Base-by-base conservation (phyloP, 1,140 invertebrate genomes). In the Macrotrachela quadricornifera region DNA sequence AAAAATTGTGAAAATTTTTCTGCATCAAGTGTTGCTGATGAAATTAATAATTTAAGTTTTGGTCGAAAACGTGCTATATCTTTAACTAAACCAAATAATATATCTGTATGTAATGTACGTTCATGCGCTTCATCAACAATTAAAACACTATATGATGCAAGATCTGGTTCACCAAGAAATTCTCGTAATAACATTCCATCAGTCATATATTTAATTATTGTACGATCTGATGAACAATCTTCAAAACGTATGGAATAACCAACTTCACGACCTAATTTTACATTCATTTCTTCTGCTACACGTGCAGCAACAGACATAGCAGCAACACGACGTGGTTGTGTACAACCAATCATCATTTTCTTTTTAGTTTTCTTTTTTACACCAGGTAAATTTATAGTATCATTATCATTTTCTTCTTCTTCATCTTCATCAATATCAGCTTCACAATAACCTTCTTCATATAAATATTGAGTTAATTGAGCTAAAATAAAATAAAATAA, bases 61-160 rank as follows among this genome's bases (percentile, higher is more conserved):
- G 83, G 77, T 58, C 91, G 75, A 73, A 94, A 96, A 53, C 88
- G 74, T 1, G 87, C 79, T 57, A 97, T 95, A 69, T 97, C 92
- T 74, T 97, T 97, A 0, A 97, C 85, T 42, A 99, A 74, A 17
- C 94, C 92, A 73, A 99, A 97, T 38, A 99, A 72, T 63, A 99
- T 87, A 68, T 99, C 94, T 6, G 92, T 97, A 60, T 97, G 91
- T 9, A 97, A 73, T 0, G 92, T 97, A 45, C 92, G 71, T 67
- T 99, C 94, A 69, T 99, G 94, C 60, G 94, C 94, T 75, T 99
- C 94, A 67, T 99, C 92, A 65, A 99, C 92, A 56, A 99, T 97
- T 79, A 99, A 85, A 0, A 95, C 90, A 74, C 83, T 90, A 58
- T 94, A 95, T 1, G 80, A 80, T 42, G 78, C 80, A 21, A 99